Evolutionary conservation across 2,113 vertebrate genomes (phyloP).

Genomic region (Morone saxatilis): DNA sequence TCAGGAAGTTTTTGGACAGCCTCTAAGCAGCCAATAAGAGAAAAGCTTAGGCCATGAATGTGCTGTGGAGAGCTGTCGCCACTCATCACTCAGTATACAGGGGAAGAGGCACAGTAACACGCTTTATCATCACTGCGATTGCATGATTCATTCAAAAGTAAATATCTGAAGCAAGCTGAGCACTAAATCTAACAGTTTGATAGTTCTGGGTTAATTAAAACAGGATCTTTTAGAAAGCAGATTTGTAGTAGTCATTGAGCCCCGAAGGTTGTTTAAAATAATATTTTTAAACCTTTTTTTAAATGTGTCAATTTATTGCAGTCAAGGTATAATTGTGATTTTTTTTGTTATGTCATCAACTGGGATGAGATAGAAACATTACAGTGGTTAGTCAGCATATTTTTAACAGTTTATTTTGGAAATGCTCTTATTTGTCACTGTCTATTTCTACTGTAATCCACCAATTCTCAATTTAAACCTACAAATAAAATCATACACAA

Average conservation of each 20-base stretch:
- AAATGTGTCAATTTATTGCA: not conserved
- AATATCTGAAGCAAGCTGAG: not conserved
- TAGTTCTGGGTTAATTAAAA: not conserved
- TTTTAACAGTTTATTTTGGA: not conserved
- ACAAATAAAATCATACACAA: not conserved
- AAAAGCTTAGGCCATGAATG: not conserved
- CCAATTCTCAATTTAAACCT: not conserved
- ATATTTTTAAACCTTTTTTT: not conserved
- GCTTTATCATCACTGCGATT: not conserved
- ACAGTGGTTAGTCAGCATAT: not conserved
- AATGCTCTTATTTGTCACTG: not conserved
- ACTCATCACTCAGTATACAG: too few species aligned
- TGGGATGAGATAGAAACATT: not conserved
- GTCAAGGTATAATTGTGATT: not conserved
- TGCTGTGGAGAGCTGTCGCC: too few species aligned
- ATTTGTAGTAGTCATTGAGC: too few species aligned
- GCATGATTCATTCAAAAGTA: not conserved
- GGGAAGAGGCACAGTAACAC: too few species aligned
- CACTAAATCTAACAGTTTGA: not conserved
- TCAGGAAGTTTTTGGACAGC: not conserved
- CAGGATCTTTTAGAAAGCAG: not conserved
- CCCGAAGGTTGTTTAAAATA: not conserved
- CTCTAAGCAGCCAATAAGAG: not conserved
- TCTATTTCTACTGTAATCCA: not conserved
- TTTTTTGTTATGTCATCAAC: not conserved